Evolutionary conservation across 2,113 vertebrate genomes (phyloP), one percentile per base, ranked within the genome.

Genomic region (Mesocricetus auratus): DNA sequence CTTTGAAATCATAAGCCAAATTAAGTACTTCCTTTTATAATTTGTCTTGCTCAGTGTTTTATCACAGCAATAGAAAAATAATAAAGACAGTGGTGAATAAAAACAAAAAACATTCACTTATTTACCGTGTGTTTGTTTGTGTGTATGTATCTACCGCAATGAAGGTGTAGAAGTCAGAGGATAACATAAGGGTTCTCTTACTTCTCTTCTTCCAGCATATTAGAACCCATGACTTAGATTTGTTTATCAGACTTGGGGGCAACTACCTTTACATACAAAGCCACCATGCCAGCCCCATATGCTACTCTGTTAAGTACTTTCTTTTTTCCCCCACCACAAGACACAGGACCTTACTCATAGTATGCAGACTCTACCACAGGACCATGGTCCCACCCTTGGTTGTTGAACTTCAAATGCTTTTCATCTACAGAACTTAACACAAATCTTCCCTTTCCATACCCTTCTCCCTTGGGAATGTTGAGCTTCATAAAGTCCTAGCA

Each of bases 381-480:
- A 19, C 22, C 36, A 82, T n/a, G 22, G 11, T 82, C 36, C 56
- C 2, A 1, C 66, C 7, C 26, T 56, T 9, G 2, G 0, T 31
- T 60, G 45, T 45, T 79, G 58, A 79, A 83, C 4, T 33, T 53
- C 4, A 45, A 58, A 50, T 33, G 17, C 11, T 7, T 5, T 1
- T 64, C 16, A 31, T 21, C 45, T 0, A 22, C 83, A 90, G 29
- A 71, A 39, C 69, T 10, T 4, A 9, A 81, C 56, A 56, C 1
- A 53, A 29, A 19, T 62, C 16, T 8, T 81, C n/a, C n/a, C 16
- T 19, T 56, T 73, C 69, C 0, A 33, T 0, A n/a, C 36, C 0
- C 4, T 85, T 16, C 66, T 22, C 3, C 1, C 1, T 45, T 15
- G 19, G 7, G 17, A 86, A 24, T 15, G 0, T 1, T 5, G 53